A percentile compares a stretch with the other conserved stretches of the same genome.
These are phyloP conservation scores for Gastrophryne carolinensis DNA, from an alignment of 2,797 vertebrate species.

Conservation along the genomic window DNA sequence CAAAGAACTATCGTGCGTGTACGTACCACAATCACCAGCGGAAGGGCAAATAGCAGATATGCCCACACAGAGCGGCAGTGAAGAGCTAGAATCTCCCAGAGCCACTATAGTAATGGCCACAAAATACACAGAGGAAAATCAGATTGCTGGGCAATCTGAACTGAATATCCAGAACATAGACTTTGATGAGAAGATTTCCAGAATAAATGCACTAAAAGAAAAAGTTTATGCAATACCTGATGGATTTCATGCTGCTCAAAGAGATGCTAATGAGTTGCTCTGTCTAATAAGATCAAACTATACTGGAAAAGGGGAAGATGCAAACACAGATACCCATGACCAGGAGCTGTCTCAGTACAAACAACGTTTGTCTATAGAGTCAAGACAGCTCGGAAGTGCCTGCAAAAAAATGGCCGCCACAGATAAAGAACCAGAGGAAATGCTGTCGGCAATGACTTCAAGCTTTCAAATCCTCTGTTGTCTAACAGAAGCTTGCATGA, in stretches of 20 bases:
- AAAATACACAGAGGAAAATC: conserved; percentile 63
- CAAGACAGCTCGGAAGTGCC: conserved; percentile 84
- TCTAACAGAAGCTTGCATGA: conserved; percentile 90
- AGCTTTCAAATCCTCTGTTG: conserved; percentile 94
- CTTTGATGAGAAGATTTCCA: conserved; percentile 76
- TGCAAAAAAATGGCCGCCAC: conserved; percentile 86
- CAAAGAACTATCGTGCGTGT: conserved; percentile 65
- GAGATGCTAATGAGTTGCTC: conserved; percentile 88
- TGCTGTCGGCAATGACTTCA: conserved; percentile 88
- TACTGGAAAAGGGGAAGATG: conserved; percentile 67
- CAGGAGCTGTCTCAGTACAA: conserved; percentile 77
- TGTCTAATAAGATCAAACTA: conserved; percentile 76
- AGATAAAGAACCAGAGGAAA: conserved; percentile 86
- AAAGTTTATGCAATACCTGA: conserved; percentile 84
- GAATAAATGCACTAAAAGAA: conserved; percentile 83
- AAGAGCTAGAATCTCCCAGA: conserved; percentile 56
- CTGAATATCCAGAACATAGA: conserved; percentile 68
- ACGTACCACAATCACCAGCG: conserved; percentile 54
- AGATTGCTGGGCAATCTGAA: conserved; percentile 58
- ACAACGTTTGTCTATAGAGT: conserved; percentile 84
- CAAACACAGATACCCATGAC: conserved; percentile 66
- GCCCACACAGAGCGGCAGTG: conserved; percentile 55
- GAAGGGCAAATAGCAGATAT: conserved; percentile 55
- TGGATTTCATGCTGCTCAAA: conserved; percentile 84
- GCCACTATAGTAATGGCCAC: conserved; percentile 57